A percentile compares a stretch with the other conserved stretches of the same genome.
phyloP scores from a whole-genome alignment of 2,113 vertebrate genomes.

The Chascanopsetta lugubris region DNA sequence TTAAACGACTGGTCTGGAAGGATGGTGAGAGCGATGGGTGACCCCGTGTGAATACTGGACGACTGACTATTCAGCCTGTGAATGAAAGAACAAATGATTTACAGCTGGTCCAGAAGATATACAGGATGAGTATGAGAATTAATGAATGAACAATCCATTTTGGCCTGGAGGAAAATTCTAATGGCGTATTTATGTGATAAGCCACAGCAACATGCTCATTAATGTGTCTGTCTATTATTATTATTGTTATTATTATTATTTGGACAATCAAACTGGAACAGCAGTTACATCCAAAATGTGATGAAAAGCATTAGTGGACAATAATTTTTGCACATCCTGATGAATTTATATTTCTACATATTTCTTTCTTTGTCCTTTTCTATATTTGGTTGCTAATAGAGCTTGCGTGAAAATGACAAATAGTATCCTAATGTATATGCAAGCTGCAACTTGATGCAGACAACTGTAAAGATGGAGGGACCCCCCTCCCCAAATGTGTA shows the following conservation, averaged over 20 bases:
- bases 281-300: slow-evolving; percentile 61
- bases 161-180: slow-evolving; percentile 13
- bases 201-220: slow-evolving; percentile 45
- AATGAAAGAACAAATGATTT: slow-evolving; percentile 27
- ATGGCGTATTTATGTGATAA: slow-evolving; percentile 52
- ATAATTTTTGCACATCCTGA: slow-evolving; percentile 69
- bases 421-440: slow-evolving; percentile 67
- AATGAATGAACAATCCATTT: slow-evolving; percentile 33
- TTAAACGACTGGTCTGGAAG: slow-evolving; percentile 16
- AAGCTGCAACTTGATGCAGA: slow-evolving; percentile 65
- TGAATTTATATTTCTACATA: slow-evolving; percentile 64
- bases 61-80: slow-evolving; percentile 16
- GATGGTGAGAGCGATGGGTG: slow-evolving; percentile 34
- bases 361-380: slow-evolving; percentile 32
- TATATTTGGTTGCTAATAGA: slow-evolving; percentile 56
- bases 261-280: slow-evolving; percentile 80
- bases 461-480: slow-evolving; percentile 50
- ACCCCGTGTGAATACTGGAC: slow-evolving; percentile 24
- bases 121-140: slow-evolving; percentile 5
- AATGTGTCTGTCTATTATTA: slow-evolving; percentile 38
- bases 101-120: slow-evolving; percentile 28
- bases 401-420: slow-evolving; percentile 67
- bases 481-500: slow-evolving; percentile 63
- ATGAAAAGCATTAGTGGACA: slow-evolving; percentile 48
- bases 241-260: slow-evolving; percentile 70